Conservation (phyloP, 2,113 vertebrate species). For the Platysternon megacephalum region DNA sequence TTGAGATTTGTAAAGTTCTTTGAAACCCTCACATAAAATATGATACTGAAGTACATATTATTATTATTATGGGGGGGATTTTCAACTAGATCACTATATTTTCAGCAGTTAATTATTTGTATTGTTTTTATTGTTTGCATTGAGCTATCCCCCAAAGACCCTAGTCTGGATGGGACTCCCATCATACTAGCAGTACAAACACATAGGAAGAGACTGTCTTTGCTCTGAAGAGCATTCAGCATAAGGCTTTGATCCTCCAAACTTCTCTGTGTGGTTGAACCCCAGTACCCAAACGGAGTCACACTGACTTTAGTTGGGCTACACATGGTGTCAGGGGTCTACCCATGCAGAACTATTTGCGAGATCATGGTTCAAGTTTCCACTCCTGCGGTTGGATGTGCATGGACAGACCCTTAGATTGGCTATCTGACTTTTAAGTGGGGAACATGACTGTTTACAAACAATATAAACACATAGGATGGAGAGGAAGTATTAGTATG, state of each 20-base stretch:
- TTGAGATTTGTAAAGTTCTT: too few relatives aligned
- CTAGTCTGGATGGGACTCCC: too few relatives aligned
- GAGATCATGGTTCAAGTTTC: neutral
- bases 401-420: neutral
- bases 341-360: neutral
- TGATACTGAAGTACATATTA: neutral
- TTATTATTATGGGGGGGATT: neutral
- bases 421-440: neutral
- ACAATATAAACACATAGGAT: neutral
- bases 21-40: neutral
- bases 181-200: neutral
- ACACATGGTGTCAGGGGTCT: neutral
- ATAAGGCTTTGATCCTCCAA: neutral
- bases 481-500: neutral
- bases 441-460: neutral
- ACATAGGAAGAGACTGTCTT: too few relatives aligned
- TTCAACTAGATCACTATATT: neutral
- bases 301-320: neutral
- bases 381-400: neutral
- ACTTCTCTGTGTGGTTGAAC: neutral
- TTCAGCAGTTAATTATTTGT: neutral
- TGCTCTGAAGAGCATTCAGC: too few relatives aligned
- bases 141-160: neutral
- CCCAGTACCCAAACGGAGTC: neutral
- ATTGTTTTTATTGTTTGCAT: neutral